Evolutionary conservation across 2,113 vertebrate genomes (phyloP).

Genomic region (Agapornis roseicollis): DNA sequence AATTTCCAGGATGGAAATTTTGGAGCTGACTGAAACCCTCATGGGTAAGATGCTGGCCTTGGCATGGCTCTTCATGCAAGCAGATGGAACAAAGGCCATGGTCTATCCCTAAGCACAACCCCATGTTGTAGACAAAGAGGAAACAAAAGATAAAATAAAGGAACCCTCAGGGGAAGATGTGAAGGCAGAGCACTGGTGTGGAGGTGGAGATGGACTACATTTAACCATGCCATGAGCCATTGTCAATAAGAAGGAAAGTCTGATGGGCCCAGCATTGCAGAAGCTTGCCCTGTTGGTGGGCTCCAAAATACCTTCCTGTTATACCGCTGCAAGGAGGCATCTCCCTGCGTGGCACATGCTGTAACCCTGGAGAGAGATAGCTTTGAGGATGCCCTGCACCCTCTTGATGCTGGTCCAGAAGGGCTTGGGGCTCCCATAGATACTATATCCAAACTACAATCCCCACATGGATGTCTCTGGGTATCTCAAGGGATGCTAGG

Average conservation of each 20-base stretch:
- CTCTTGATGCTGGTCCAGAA: not conserved
- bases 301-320: not conserved
- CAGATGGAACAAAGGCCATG: not conserved
- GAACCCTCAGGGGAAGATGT: not conserved
- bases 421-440: not conserved
- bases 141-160: not conserved
- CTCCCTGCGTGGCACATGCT: not conserved
- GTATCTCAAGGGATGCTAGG: not conserved
- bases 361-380: not conserved
- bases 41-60: not conserved
- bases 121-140: not conserved
- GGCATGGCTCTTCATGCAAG: not conserved
- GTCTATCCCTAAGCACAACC: not conserved
- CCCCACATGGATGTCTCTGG: not conserved
- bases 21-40: not conserved
- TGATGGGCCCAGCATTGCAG: not conserved
- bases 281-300: not conserved
- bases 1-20: not conserved
- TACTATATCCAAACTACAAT: not conserved
- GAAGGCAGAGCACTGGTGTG: not conserved
- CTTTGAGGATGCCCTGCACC: not conserved
- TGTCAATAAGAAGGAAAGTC: not conserved
- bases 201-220: not conserved
- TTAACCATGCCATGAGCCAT: not conserved
- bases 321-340: not conserved